A percentile compares a stretch with the other conserved stretches of the same genome.
Evolutionary conservation across 2,113 vertebrate genomes (phyloP).

Genomic region (Amphiprion percula): DNA sequence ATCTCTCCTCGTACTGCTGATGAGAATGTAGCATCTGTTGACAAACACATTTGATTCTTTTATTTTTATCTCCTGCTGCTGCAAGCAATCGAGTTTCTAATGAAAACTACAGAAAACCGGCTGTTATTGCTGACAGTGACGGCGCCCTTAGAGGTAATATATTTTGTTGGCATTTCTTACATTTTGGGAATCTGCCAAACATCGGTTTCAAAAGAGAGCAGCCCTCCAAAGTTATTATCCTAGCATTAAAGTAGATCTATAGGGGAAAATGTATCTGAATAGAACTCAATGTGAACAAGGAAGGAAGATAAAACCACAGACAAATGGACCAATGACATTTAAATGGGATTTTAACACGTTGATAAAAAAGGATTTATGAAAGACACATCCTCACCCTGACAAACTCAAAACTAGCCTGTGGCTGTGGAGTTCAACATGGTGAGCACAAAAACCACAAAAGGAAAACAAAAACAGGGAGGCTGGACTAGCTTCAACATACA

Average conservation of each 20-base stretch:
- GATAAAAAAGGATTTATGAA: conserved; percentile 26
- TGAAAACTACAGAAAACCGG: no score
- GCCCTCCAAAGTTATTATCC: conserved; percentile 8
- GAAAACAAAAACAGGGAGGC: not conserved
- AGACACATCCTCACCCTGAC: conserved; percentile 26
- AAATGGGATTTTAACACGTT: conserved; percentile 30
- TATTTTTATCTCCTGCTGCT: not conserved
- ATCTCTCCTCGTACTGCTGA: not conserved
- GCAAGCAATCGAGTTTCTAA: not conserved
- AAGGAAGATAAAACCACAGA: conserved; percentile 22
- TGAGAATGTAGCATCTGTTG: not conserved
- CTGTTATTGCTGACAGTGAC: not conserved
- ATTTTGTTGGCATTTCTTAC: no score
- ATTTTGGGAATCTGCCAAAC: no score
- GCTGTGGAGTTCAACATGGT: conserved; percentile 40
- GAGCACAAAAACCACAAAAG: conserved; percentile 7
- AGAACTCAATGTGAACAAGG: conserved; percentile 3
- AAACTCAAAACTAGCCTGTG: conserved; percentile 1
- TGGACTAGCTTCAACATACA: conserved; percentile 80
- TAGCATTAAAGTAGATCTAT: conserved; percentile 13
- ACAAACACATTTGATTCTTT: not conserved
- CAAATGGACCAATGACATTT: conserved; percentile 40
- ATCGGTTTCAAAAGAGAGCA: no score
- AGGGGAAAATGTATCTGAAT: not conserved
- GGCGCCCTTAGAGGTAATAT: not conserved